phyloP scores from a whole-genome alignment of 2,797 vertebrate genomes.

The Enteromius unitaeniatus region DNA sequence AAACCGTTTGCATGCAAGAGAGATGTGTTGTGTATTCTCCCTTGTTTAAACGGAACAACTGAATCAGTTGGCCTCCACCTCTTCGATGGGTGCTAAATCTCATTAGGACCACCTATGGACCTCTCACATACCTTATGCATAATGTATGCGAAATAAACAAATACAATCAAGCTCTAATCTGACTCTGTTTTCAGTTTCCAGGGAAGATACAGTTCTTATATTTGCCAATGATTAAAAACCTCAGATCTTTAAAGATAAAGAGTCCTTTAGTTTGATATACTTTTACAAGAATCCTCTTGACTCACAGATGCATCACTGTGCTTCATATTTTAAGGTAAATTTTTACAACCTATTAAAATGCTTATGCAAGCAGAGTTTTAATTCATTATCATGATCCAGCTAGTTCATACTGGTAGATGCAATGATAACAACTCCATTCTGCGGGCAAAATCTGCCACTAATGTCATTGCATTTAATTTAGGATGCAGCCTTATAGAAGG shows the following conservation, averaged over 20 bases:
- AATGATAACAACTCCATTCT: not conserved
- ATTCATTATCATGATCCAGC: not conserved
- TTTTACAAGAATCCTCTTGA: no score
- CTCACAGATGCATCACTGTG: not conserved
- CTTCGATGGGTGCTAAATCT: conserved; percentile 38
- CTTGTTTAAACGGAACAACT: conserved; percentile 39
- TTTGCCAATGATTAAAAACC: not conserved
- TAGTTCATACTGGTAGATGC: not conserved
- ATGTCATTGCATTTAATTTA: not conserved
- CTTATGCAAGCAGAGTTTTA: not conserved
- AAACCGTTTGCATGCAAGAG: conserved; percentile 20
- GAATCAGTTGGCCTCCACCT: conserved; percentile 48
- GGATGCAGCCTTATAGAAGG: not conserved
- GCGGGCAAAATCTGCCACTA: not conserved
- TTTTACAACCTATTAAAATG: not conserved
- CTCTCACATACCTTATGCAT: not conserved
- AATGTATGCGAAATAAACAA: not conserved
- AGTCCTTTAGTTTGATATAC: not conserved
- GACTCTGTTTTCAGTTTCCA: not conserved
- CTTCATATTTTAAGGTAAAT: not conserved
- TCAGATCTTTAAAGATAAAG: not conserved
- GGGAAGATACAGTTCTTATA: not conserved
- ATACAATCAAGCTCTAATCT: not conserved
- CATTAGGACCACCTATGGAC: not conserved
- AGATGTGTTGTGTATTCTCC: conserved; percentile 32